Conservation (phyloP, 2,113 vertebrate genomes). For the Odocoileus hemionus region DNA sequence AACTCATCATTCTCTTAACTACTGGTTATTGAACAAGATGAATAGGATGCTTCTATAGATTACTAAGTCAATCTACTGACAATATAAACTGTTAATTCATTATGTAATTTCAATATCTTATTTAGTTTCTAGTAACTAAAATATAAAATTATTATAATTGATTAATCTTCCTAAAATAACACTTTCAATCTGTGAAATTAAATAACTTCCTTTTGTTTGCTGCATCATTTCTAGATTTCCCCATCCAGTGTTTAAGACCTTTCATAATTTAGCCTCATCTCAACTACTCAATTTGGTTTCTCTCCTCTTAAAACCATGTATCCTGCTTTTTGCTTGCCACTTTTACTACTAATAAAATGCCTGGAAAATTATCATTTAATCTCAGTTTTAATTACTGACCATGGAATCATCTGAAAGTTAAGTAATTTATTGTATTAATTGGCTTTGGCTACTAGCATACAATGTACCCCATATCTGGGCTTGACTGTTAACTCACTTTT, state of each 20-base stretch:
- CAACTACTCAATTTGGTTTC: neutral
- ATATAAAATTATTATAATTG: neutral
- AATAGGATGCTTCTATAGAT: neutral
- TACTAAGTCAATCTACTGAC: neutral
- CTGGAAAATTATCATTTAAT: neutral
- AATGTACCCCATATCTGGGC: neutral
- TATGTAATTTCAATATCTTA: neutral
- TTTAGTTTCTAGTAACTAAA: constrained; percentile 26
- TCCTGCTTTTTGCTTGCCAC: constrained; percentile 9
- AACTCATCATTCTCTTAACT: neutral
- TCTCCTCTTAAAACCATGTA: neutral
- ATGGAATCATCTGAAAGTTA: neutral
- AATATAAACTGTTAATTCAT: neutral
- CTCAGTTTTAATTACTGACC: neutral
- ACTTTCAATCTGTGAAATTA: neutral
- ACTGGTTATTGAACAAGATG: neutral
- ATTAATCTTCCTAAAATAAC: constrained; percentile 7
- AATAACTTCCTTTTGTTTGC: neutral
- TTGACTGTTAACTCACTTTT: neutral
- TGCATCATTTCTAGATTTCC: neutral
- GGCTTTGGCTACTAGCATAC: neutral
- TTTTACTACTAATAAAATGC: neutral
- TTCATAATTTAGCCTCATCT: neutral
- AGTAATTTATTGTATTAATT: neutral
- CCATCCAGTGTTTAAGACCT: neutral